Conservation (phyloP, 2,797 vertebrate genomes). For the Anisognathus igniventris region DNA sequence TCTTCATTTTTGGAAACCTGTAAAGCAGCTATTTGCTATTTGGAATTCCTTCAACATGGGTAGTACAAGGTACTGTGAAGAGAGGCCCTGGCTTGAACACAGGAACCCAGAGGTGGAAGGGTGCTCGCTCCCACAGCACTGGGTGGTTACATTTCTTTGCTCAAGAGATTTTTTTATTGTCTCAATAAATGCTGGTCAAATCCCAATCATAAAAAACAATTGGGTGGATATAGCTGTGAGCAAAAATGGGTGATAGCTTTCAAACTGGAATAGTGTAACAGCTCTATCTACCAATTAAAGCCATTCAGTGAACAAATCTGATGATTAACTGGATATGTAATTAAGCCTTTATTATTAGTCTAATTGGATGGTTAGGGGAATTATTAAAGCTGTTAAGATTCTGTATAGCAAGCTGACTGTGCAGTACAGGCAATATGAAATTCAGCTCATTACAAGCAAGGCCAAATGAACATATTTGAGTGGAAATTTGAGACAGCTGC, state of each 20-base stretch:
- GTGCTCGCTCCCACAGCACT: not conserved
- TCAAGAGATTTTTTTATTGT: not conserved
- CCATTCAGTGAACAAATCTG: constrained; percentile 65
- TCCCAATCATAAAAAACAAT: not conserved
- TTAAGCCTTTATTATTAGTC: constrained; percentile 69
- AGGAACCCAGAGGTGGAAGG: not conserved
- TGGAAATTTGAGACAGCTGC: constrained; percentile 38
- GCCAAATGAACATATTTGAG: constrained; percentile 53
- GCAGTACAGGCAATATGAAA: constrained; percentile 56
- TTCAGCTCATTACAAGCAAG: constrained; percentile 60
- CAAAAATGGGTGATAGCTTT: constrained; percentile 44
- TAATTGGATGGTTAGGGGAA: constrained; percentile 73
- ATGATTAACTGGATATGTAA: constrained; percentile 67
- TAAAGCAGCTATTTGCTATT: not conserved
- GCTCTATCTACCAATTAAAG: constrained; percentile 65
- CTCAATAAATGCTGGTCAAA: constrained; percentile 1
- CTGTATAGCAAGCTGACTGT: constrained; percentile 55
- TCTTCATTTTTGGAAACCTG: constrained; percentile 13
- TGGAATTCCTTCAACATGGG: not conserved
- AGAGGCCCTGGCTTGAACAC: not conserved
- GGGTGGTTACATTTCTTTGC: not conserved
- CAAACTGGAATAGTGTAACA: constrained; percentile 23
- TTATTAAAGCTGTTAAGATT: constrained; percentile 69
- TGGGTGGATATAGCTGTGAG: constrained; percentile 2
- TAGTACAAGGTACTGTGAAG: not conserved